Percentiles rank a stretch among this genome's conserved stretches.
Evolutionary conservation across 2,888 invertebrate species (phyloP).

Genomic region (Nomada ferruginata): DNA sequence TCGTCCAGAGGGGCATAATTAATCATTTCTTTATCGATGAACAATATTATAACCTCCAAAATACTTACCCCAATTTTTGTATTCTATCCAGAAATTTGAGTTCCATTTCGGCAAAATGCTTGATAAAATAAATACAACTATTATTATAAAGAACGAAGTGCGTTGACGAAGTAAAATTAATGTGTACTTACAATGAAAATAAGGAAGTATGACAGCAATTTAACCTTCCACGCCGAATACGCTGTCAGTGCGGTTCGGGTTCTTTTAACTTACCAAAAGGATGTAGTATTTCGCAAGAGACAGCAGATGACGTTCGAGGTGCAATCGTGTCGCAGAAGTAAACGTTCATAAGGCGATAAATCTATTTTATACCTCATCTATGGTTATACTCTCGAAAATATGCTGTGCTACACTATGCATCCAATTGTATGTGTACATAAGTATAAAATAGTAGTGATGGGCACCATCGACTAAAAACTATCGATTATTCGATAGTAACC

Average conservation of each 20-base stretch:
- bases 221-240: conserved; percentile 12
- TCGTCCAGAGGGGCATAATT: neutral
- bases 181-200: conserved; percentile 32
- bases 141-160: conserved; percentile 13
- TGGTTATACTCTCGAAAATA: too few species aligned
- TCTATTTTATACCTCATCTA: too few species aligned
- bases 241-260: conserved; percentile 11
- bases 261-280: neutral
- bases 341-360: too few species aligned
- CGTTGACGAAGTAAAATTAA: conserved; percentile 1
- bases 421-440: too few species aligned
- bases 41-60: conserved; percentile 63
- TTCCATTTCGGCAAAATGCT: conserved; percentile 84
- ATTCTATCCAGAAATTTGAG: conserved; percentile 87
- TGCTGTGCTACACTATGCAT: too few species aligned
- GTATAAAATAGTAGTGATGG: too few species aligned
- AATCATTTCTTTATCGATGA: neutral
- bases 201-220: neutral
- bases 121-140: conserved; percentile 1
- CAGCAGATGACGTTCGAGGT: neutral
- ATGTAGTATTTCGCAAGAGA: neutral
- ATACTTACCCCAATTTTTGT: conserved; percentile 87
- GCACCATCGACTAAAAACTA: too few species aligned
- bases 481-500: too few species aligned
- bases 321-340: too few species aligned